phyloP scores from a whole-genome alignment of 2,888 invertebrate genomes.

The Noctua janthe region DNA sequence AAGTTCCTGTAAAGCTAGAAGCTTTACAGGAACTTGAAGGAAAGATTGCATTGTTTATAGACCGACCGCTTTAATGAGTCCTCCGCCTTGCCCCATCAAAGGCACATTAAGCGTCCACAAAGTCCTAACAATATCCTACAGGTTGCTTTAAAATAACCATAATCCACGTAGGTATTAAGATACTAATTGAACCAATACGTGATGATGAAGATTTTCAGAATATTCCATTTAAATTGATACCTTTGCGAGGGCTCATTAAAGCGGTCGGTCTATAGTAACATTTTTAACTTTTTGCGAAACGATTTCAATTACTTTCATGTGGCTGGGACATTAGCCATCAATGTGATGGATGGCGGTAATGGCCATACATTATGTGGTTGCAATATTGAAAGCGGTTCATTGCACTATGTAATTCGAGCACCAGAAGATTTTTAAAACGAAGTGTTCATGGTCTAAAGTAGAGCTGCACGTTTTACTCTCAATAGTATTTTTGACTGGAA shows the following conservation, averaged over 20 bases:
- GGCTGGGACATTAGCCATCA: slow-evolving; percentile 21
- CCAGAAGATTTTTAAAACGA: neutral
- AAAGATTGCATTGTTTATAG: neutral
- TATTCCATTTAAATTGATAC: too few relatives aligned
- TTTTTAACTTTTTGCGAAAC: slow-evolving; percentile 28
- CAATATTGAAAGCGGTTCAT: slow-evolving; percentile 25
- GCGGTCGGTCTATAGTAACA: neutral
- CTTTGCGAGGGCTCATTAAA: too few relatives aligned
- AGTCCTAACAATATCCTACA: too few relatives aligned
- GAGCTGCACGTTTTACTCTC: slow-evolving; percentile 27
- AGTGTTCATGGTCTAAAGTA: slow-evolving; percentile 5
- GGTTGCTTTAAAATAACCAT: too few relatives aligned
- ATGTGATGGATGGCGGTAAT: slow-evolving; percentile 43
- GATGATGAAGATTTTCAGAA: too few relatives aligned
- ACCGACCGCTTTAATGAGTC: too few relatives aligned
- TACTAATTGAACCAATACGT: too few relatives aligned
- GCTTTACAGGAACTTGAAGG: neutral
- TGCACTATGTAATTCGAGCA: slow-evolving; percentile 23
- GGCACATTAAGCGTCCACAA: too few relatives aligned
- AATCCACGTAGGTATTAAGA: too few relatives aligned
- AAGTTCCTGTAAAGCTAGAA: neutral
- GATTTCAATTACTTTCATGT: slow-evolving; percentile 38
- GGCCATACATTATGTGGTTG: slow-evolving; percentile 19
- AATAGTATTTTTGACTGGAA: slow-evolving; percentile 2
- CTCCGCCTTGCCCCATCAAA: too few relatives aligned